Conservation (phyloP, 2,888 invertebrate species). For the Tachina fera region DNA sequence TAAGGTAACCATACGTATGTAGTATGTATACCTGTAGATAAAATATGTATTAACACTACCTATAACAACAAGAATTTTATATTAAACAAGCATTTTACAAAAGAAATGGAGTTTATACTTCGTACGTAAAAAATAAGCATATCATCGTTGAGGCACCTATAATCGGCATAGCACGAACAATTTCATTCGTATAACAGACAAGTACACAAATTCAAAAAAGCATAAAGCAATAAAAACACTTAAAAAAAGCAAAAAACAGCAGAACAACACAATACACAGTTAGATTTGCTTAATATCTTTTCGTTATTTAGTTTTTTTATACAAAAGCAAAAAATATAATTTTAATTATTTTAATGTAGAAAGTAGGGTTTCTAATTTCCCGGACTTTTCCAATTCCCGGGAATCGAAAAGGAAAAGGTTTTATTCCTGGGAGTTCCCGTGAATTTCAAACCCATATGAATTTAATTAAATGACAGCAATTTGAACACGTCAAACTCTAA, state of each 20-base stretch:
- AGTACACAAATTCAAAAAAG: slow-evolving; percentile 26
- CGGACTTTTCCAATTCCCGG: no score
- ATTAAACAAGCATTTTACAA: slow-evolving; percentile 15
- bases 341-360: slow-evolving; percentile 59
- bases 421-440: no score
- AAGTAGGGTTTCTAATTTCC: no score
- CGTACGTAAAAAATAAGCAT: slow-evolving; percentile 1
- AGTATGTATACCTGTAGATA: not conserved
- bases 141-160: slow-evolving; percentile 55
- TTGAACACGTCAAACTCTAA: no score
- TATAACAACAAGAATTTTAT: slow-evolving; percentile 37
- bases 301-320: slow-evolving; percentile 9
- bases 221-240: slow-evolving; percentile 19
- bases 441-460: no score
- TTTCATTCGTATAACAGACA: slow-evolving; percentile 43
- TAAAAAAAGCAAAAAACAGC: slow-evolving; percentile 8
- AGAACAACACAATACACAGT: slow-evolving; percentile 32
- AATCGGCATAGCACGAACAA: slow-evolving; percentile 60
- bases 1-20: no score
- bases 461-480: no score
- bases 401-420: no score
- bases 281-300: slow-evolving; percentile 33
- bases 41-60: slow-evolving; percentile 7
- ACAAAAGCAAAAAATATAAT: slow-evolving; percentile 36
- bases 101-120: no score